A percentile compares a stretch with the other conserved stretches of the same genome.
Conservation (phyloP, 2,113 vertebrate species). For the Nibea albiflora region DNA sequence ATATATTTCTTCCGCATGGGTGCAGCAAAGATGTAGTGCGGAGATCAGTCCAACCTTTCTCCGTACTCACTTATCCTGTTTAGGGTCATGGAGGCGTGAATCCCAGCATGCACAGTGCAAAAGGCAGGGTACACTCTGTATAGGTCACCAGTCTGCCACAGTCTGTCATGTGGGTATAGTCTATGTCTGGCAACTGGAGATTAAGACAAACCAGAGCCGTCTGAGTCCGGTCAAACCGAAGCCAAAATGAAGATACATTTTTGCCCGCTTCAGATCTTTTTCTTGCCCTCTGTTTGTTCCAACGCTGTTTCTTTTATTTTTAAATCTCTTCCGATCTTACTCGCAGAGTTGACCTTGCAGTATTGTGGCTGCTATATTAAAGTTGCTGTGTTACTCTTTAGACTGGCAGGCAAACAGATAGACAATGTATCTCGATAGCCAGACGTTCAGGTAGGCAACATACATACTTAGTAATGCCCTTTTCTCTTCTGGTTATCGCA, state of each 20-base stretch:
- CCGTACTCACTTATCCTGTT: background rate
- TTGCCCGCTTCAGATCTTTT: slow-evolving; percentile 4
- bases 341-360: slow-evolving; percentile 39
- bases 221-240: slow-evolving; percentile 3
- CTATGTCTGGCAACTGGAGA: slow-evolving; percentile 10
- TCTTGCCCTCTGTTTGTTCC: slow-evolving; percentile 16
- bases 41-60: background rate
- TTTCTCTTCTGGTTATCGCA: slow-evolving; percentile 69
- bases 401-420: slow-evolving; percentile 40
- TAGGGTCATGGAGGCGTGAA: background rate
- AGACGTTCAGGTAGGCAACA: slow-evolving; percentile 56
- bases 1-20: background rate
- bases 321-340: slow-evolving; percentile 11
- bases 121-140: background rate
- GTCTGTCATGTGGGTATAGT: slow-evolving; percentile 12
- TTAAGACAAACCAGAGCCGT: slow-evolving; percentile 17
- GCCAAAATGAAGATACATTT: slow-evolving; percentile 37
- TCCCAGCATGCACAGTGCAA: background rate
- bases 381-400: slow-evolving; percentile 19
- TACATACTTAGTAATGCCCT: slow-evolving; percentile 55
- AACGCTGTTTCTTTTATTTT: background rate
- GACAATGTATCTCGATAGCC: slow-evolving; percentile 52
- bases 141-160: slow-evolving; percentile 10
- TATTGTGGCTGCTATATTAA: slow-evolving; percentile 38
- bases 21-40: background rate